A percentile compares a stretch with the other conserved stretches of the same genome.
phyloP scores from a whole-genome alignment of 2,113 vertebrate genomes.

The Psittacula cyanocephala region DNA sequence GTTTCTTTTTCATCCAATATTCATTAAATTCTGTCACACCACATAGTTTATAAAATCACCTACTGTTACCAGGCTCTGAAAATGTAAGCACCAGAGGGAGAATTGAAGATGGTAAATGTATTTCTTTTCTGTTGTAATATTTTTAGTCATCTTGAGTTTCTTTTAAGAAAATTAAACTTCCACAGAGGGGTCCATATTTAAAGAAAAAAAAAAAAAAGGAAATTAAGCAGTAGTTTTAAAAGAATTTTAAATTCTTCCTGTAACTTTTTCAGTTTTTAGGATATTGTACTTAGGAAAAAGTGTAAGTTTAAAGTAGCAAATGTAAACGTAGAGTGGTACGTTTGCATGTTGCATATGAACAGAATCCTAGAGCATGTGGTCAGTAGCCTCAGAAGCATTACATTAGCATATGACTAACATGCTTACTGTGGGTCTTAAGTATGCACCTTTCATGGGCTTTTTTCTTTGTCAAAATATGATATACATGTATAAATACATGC shows the following conservation, averaged over 20 bases:
- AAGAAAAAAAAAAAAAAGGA: neutral
- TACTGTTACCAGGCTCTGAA: slow-evolving; percentile 15
- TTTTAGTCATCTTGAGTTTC: neutral
- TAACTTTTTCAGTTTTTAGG: neutral
- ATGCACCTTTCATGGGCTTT: neutral
- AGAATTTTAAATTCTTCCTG: neutral
- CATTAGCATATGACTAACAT: neutral
- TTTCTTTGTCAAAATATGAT: neutral
- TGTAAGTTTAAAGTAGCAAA: neutral
- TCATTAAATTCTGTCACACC: slow-evolving; percentile 40
- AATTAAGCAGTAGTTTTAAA: neutral
- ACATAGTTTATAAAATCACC: slow-evolving; percentile 35
- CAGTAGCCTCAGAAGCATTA: neutral
- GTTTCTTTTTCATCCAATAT: neutral
- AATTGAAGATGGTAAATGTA: slow-evolving; percentile 31
- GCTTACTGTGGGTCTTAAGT: neutral
- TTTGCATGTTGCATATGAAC: neutral
- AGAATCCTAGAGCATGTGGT: neutral
- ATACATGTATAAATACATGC: neutral
- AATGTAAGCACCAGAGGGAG: neutral
- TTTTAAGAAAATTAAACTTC: slow-evolving; percentile 9
- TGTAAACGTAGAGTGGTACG: neutral
- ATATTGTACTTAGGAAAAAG: neutral
- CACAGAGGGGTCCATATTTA: neutral
- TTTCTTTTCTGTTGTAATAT: neutral